Conservation (phyloP, 2,797 vertebrate species). For the Agapornis canus region DNA sequence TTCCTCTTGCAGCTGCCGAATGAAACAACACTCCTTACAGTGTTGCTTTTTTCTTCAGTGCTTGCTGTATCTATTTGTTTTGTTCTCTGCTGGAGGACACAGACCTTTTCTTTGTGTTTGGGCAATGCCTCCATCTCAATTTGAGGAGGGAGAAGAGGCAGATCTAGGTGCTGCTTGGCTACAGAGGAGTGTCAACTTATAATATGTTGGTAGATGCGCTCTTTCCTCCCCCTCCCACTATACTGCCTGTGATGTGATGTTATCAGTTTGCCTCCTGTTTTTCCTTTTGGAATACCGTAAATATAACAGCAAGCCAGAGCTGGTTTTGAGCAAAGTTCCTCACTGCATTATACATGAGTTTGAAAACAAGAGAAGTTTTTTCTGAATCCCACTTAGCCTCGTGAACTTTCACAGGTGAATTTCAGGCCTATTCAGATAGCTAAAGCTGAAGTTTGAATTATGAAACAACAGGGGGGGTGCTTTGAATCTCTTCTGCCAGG, state of each 20-base stretch:
- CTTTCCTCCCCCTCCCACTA: neutral
- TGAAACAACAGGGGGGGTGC: constrained; percentile 23
- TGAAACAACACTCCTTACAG: neutral
- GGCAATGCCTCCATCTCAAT: neutral
- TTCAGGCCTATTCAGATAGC: constrained; percentile 52
- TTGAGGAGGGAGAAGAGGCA: neutral
- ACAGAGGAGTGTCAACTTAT: neutral
- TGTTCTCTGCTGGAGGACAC: neutral
- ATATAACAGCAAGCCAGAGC: neutral
- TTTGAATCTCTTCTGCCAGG: constrained; percentile 25
- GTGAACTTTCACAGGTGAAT: constrained; percentile 54
- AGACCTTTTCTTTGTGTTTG: neutral
- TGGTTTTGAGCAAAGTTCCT: constrained; percentile 32
- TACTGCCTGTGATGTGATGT: neutral
- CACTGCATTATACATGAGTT: constrained; percentile 62
- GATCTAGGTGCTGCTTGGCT: neutral
- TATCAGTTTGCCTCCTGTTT: neutral
- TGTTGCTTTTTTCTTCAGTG: fast-evolving
- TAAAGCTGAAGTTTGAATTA: constrained; percentile 61
- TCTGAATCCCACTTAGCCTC: constrained; percentile 43
- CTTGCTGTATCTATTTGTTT: neutral
- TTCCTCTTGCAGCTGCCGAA: neutral
- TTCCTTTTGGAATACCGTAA: neutral
- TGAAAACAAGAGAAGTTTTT: constrained; percentile 54
- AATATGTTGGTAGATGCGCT: neutral